Evolutionary conservation across 2,888 invertebrate species (phyloP).

Genomic region (Oscheius sp.): DNA sequence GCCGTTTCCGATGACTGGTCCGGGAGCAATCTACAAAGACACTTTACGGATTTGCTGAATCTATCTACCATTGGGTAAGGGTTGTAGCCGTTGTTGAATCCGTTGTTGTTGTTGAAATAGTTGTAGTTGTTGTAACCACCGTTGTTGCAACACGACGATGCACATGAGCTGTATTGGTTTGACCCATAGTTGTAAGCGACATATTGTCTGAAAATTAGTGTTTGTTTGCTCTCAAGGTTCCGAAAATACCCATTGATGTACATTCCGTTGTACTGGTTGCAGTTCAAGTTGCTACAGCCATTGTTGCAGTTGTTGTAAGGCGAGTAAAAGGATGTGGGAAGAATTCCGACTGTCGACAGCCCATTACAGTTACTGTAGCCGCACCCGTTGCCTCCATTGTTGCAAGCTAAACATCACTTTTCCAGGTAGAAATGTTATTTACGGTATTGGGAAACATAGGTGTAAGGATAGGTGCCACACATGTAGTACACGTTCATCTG

Average conservation of each 20-base stretch:
- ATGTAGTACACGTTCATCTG: constrained; percentile 55
- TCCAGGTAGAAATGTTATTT: constrained; percentile 18
- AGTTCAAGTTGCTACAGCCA: constrained; percentile 54
- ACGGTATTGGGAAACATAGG: constrained; percentile 53
- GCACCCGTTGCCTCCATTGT: constrained; percentile 26
- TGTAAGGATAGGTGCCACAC: constrained; percentile 52
- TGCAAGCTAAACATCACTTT: constrained; percentile 18
- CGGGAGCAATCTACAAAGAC: not conserved
- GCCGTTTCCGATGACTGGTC: not conserved
- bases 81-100: constrained; percentile 30
- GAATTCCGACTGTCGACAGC: constrained; percentile 39
- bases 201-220: constrained; percentile 50
- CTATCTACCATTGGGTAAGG: constrained; percentile 28
- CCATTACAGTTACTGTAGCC: constrained; percentile 45
- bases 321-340: constrained; percentile 55
- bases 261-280: constrained; percentile 56
- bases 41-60: too few relatives aligned
- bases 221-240: not conserved
- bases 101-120: not conserved
- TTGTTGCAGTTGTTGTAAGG: constrained; percentile 55
- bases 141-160: constrained; percentile 50
- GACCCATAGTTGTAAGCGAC: constrained; percentile 54
- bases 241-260: constrained; percentile 50
- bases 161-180: constrained; percentile 57
- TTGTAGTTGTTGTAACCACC: constrained; percentile 34